Base-by-base conservation (phyloP, 2,113 vertebrate species). In the Polypterus bichir region DNA sequence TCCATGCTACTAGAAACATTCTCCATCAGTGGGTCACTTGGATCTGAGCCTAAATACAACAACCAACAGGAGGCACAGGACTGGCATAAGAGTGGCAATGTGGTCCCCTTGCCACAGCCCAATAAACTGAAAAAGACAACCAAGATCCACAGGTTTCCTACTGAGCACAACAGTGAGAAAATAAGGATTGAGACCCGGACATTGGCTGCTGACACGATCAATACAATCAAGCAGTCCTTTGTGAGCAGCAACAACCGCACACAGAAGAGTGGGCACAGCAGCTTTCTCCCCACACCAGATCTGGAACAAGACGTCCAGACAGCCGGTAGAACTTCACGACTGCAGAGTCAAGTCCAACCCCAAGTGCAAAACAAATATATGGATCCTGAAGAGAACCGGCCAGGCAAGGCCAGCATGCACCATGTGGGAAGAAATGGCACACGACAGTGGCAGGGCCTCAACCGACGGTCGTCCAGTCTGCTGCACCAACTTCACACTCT, bases 311-410 rank as follows among this genome's bases (percentile, higher is more conserved):
- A 0, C 78, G 82, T 5, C 57, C 70, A 3, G 80, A 86, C 3
- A 65, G 57, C 47, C 74, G 79, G 62, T 69, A 74, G 58, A 81
- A 82, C 77, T 73, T 79, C 68, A 2, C 27, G 27, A 77, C 54
- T 27, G 10, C 54, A 77, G 60, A 60, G 76, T 56, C 76, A 76
- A 49, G 55, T 46, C 3, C 54, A 6, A 52, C 51, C 54, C 54
- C 54, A 8, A 52, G 7, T 7, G 51, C 27, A 10, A 27, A 76
- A 64, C 68, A 61, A 78, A 27, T 71, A 73, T 4, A 69, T 82
- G 74, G 80, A 87, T 70, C 86, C 66, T 0, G 78, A 88, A 57
- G 85, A 87, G 74, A 92, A 92, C 77, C 77, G 88, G 1, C 73
- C 91, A 0, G 76, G 83, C 8, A 86, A 83, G 68, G 73, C 70